Conservation (phyloP, 1,140 invertebrate species). For the Drosophila azteca region DNA sequence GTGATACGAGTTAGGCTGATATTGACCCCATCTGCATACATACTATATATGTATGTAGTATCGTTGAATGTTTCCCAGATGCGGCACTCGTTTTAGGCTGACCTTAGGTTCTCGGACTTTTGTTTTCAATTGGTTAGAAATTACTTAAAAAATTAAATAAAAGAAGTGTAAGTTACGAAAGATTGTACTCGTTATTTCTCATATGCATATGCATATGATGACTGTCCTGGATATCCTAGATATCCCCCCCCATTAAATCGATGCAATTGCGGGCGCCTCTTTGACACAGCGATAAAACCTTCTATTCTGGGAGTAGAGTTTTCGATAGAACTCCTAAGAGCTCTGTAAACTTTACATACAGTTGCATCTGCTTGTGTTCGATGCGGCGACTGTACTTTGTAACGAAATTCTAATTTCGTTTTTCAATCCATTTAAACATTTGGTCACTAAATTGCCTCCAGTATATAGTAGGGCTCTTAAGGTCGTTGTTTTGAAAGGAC, state of each 20-base stretch:
- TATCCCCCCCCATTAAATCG: slow-evolving; percentile 54
- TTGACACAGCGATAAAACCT: slow-evolving; percentile 53
- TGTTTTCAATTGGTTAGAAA: no score
- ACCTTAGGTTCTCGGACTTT: no score
- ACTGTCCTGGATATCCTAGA: not conserved
- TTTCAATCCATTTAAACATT: not conserved
- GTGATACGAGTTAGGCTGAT: no score
- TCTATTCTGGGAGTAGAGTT: slow-evolving; percentile 80
- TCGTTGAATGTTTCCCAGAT: no score
- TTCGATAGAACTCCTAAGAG: slow-evolving; percentile 23
- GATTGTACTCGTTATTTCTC: not conserved
- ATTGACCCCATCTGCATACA: no score
- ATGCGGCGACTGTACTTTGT: not conserved
- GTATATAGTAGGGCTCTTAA: slow-evolving; percentile 42
- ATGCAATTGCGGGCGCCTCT: slow-evolving; percentile 55
- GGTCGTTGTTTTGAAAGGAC: not conserved
- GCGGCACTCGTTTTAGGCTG: no score
- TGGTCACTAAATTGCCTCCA: slow-evolving; percentile 38
- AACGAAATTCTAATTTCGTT: slow-evolving; percentile 1
- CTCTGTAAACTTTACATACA: slow-evolving; percentile 24
- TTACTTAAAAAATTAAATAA: no score
- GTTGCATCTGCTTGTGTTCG: not conserved
- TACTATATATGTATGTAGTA: no score
- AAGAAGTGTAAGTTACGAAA: no score
- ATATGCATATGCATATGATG: no score